Evolutionary conservation across 2,113 vertebrate genomes (phyloP), one percentile per base, ranked within the genome.

Genomic region (Paradoxurus hermaphroditus): DNA sequence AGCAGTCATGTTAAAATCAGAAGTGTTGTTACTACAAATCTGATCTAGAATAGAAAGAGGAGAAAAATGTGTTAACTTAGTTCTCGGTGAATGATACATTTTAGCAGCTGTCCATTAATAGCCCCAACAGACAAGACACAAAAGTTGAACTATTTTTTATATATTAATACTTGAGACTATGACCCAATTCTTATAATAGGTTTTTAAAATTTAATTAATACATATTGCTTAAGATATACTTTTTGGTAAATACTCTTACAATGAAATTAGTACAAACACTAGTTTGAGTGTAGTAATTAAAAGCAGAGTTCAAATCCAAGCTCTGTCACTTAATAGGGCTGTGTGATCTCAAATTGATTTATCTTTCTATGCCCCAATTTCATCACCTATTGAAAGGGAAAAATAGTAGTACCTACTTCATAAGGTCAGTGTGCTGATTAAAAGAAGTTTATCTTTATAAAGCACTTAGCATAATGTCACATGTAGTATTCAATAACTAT

Each of bases 11-110:
- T 83, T 82, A 12, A 95, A 73, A 46, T 68, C 27, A 81, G 49
- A 95, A 65, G 53, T 77, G 62, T 81, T 85, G 65, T 65, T 83
- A 90, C 29, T 77, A 62, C 0, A 59, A 94, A 75, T 79, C 21
- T 95, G 90, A 95, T 65, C n/a, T 44, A 86, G 39, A 93, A 93
- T 36, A 91, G 3, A 91, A 81, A 86, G 41, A 96, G 63, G 82
- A 73, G 12, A 93, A 89, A 94, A 93, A 91, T 51, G 8, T 23
- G 85, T 70, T 56, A 94, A 93, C 70, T 91, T 51, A 81, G 36
- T 85, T 92, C 51, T 93, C 25, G 84, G 10, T 90, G 68, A 92
- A 94, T 25, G 14, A 92, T 72, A 90, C 25, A 86, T 89, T 95
- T 96, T 77, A 97, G 62, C 0, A 91, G 56, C 16, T 96, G 19